A percentile compares a stretch with the other conserved stretches of the same genome.
Evolutionary conservation across 2,888 invertebrate species (phyloP).

Genomic region (Melikaiella ostensackeni): DNA sequence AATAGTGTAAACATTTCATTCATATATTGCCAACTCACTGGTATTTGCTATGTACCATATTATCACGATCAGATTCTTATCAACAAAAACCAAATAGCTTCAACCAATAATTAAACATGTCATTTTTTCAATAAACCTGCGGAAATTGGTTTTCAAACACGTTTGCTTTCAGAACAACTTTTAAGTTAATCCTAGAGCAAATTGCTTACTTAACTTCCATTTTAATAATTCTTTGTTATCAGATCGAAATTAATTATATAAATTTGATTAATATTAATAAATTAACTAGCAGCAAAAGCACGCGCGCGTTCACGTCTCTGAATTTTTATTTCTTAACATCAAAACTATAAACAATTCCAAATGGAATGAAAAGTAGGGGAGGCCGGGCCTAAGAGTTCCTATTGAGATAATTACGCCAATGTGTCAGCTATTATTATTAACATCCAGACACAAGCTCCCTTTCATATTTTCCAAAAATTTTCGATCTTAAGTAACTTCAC

Average conservation of each 20-base stretch:
- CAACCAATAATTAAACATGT: slow-evolving; percentile 5
- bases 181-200: neutral
- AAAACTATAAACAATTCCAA: no score
- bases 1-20: slow-evolving; percentile 29
- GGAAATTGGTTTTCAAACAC: slow-evolving; percentile 12
- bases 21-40: slow-evolving; percentile 6
- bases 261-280: neutral
- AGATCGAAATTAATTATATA: neutral
- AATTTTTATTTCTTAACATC: no score
- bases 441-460: no score
- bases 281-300: no score
- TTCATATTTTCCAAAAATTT: no score
- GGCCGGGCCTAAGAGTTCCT: no score
- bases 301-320: no score
- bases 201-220: neutral
- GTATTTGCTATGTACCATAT: slow-evolving; percentile 19
- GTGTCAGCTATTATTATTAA: no score
- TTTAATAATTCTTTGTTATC: neutral
- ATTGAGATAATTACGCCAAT: no score
- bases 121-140: neutral
- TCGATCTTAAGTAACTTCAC: no score
- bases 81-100: slow-evolving; percentile 8
- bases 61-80: neutral
- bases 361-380: no score
- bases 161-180: neutral